These are phyloP conservation scores for Echiichthys vipera DNA, from an alignment of 2,797 vertebrate genomes.

Conservation along the genomic window DNA sequence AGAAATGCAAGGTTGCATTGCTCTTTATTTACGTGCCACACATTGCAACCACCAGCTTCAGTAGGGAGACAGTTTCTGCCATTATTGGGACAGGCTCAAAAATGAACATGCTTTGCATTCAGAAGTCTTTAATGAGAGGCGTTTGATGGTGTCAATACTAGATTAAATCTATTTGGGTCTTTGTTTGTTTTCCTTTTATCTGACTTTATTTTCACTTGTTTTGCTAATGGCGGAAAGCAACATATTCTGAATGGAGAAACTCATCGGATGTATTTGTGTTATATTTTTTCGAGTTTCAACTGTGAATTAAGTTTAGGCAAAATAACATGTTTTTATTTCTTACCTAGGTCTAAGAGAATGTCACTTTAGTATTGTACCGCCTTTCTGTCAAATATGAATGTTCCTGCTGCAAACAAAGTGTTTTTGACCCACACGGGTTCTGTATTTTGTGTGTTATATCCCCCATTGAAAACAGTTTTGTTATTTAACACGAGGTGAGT, in stretches of 20 bases:
- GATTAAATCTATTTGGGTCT: constrained; percentile 40
- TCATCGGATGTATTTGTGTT: constrained; percentile 51
- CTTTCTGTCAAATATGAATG: constrained; percentile 81
- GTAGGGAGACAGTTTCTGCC: constrained; percentile 43
- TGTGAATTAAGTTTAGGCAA: constrained; percentile 75
- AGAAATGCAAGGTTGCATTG: constrained; percentile 41
- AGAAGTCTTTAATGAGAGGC: constrained; percentile 37
- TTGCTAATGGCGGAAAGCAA: constrained; percentile 33
- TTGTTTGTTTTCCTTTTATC: constrained; percentile 52
- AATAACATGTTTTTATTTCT: constrained; percentile 65
- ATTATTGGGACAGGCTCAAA: constrained; percentile 39
- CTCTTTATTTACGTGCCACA: constrained; percentile 64
- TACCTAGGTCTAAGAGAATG: constrained; percentile 74
- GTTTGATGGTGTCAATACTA: constrained; percentile 34
- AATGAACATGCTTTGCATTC: constrained; percentile 64
- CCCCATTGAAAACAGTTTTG: constrained; percentile 44
- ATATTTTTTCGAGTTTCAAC: constrained; percentile 69
- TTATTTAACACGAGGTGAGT: constrained; percentile 47
- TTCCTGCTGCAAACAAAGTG: constrained; percentile 77
- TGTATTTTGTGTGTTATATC: constrained; percentile 62
- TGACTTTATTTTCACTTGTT: constrained; percentile 25
- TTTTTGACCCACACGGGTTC: constrained; percentile 61
- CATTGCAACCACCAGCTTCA: constrained; percentile 59
- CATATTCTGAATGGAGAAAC: constrained; percentile 49
- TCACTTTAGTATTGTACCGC: constrained; percentile 81